Conservation (phyloP, 1,140 invertebrate genomes). For the Drosophila littoralis region DNA sequence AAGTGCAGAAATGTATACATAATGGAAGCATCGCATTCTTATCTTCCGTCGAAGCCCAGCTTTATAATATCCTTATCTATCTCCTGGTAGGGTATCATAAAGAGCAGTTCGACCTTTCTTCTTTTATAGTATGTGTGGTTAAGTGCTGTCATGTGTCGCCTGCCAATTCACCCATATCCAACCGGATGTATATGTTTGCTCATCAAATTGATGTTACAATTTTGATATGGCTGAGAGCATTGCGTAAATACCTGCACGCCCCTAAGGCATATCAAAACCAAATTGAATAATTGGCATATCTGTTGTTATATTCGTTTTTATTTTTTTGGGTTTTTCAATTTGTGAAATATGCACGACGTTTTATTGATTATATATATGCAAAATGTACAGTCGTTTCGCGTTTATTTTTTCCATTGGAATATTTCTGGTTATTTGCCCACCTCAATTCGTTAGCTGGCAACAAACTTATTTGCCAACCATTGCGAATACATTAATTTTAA, state of each 20-base stretch:
- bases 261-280: slow-evolving; percentile 45
- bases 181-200: slow-evolving; percentile 28
- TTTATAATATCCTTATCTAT: not conserved
- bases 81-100: slow-evolving; percentile 4
- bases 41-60: not conserved
- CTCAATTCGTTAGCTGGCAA: slow-evolving; percentile 20
- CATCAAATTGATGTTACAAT: slow-evolving; percentile 57
- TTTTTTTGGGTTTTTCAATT: not conserved
- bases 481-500: slow-evolving; percentile 53
- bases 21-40: not conserved
- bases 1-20: not conserved
- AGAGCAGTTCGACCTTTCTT: not conserved
- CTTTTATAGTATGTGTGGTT: slow-evolving; percentile 45
- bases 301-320: not conserved
- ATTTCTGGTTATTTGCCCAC: not conserved
- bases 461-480: slow-evolving; percentile 4
- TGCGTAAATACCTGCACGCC: slow-evolving; percentile 10
- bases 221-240: slow-evolving; percentile 22
- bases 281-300: slow-evolving; percentile 52
- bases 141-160: slow-evolving; percentile 62
- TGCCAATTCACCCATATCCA: slow-evolving; percentile 19
- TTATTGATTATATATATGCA: slow-evolving; percentile 18
- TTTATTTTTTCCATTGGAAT: not conserved
- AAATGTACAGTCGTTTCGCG: not conserved
- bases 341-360: slow-evolving; percentile 27